Base-by-base conservation (phyloP, 2,888 invertebrate species). In the Xestia xanthographa region DNA sequence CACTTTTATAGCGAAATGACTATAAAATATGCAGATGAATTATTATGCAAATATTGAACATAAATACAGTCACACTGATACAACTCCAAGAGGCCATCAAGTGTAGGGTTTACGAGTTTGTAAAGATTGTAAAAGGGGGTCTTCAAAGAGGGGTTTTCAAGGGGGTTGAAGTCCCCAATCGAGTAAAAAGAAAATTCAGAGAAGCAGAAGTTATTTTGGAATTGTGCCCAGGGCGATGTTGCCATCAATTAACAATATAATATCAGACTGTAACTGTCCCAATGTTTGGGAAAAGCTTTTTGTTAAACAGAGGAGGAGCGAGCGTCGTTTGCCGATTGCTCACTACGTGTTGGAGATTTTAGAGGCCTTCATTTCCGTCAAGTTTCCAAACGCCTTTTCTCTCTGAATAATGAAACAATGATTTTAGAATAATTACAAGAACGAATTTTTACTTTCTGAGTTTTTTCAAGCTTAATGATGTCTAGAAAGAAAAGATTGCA, bases 1-100 rank as follows among this genome's bases (percentile, higher is more conserved):
- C 62, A 20, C 73, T 80, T 83, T 83, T 83, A 77, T 74, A 66
- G 77, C 81, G n/a, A 80, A 77, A 72, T 48, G 48, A 50, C 71
- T 74, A 80, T 81, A 74, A 72, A 83, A 83, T 84, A 81, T 77
- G 80, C 75, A 85, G 83, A 86, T 84, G 79, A 84, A 86, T 73
- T 73, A 79, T 84, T 84, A 86, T 87, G 87, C 77, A 87, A 86
- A 86, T 87, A 73, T 76, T 62, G 66, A 58, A 65, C 79, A 83
- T 85, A 85, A 86, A 86, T 79, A 81, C 79, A 80, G 87, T 65
- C 66, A 63, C 72, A 79, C 70, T 77, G 80, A 86, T 84, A 84
- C 58, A 82, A 82, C 80, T 76, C 68, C 68, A 74, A 85, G 82
- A 66, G 84, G 77, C 83, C 67, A 83, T 86, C 80, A 86, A 86